Conservation (phyloP, 2,113 vertebrate species). For the Lampris megalopsis region DNA sequence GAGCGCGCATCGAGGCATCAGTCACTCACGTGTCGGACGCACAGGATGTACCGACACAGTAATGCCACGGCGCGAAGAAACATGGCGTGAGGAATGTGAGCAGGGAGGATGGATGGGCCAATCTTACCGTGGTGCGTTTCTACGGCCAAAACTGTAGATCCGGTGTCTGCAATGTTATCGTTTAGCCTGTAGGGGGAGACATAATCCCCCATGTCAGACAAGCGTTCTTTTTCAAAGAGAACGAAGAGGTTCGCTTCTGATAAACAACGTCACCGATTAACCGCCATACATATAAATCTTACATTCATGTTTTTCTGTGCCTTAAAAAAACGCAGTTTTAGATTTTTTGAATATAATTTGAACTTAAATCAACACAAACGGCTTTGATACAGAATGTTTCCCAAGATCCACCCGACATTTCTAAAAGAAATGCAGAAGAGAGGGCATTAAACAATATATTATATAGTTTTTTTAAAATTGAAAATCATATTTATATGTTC, state of each 20-base stretch:
- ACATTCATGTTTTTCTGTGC: not conserved
- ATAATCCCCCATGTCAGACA: slow-evolving; percentile 40
- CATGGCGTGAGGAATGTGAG: not conserved
- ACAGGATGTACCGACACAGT: too few relatives aligned
- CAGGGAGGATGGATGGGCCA: not conserved
- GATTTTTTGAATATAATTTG: not conserved
- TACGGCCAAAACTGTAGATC: slow-evolving; percentile 87
- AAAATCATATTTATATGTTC: not conserved
- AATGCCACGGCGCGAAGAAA: too few relatives aligned
- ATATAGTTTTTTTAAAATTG: not conserved
- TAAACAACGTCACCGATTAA: not conserved
- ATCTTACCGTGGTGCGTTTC: slow-evolving; percentile 84
- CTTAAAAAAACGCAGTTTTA: not conserved
- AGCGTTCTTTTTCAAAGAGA: not conserved
- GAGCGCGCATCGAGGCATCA: too few relatives aligned
- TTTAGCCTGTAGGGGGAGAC: slow-evolving; percentile 86
- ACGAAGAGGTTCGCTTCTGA: not conserved
- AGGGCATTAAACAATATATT: not conserved
- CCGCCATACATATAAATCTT: not conserved
- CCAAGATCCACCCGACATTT: not conserved
- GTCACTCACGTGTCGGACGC: too few relatives aligned
- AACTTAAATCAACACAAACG: not conserved
- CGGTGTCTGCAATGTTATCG: slow-evolving; percentile 84
- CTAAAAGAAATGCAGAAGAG: not conserved
- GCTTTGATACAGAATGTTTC: not conserved